A percentile compares a stretch with the other conserved stretches of the same genome.
Conservation (phyloP, 2,888 invertebrate genomes). For the Apantesis nais region DNA sequence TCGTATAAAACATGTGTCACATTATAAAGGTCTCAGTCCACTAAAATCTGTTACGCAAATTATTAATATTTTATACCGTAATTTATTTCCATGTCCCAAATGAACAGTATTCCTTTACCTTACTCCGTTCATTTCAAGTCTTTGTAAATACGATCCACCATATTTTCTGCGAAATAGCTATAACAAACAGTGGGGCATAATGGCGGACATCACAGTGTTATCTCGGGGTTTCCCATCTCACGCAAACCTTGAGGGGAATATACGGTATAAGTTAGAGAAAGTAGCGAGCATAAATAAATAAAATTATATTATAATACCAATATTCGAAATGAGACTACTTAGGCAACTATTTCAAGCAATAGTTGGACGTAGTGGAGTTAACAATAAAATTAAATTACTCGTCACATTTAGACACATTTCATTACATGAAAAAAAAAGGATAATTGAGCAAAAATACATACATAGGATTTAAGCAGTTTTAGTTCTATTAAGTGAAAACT, state of each 20-base stretch:
- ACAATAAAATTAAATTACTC: too few species aligned
- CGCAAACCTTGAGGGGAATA: constrained; percentile 39
- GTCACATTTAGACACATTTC: too few species aligned
- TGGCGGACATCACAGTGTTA: constrained; percentile 39
- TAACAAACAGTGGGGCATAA: constrained; percentile 32
- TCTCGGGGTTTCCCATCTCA: constrained; percentile 44
- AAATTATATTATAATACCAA: background rate
- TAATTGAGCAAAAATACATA: too few species aligned
- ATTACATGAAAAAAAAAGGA: too few species aligned
- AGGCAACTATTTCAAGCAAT: too few species aligned
- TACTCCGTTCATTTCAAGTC: constrained; percentile 3
- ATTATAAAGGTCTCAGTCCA: background rate
- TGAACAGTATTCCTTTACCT: constrained; percentile 1
- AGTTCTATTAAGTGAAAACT: too few species aligned
- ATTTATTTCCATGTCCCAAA: constrained; percentile 3
- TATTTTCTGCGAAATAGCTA: constrained; percentile 24
- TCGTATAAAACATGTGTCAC: background rate
- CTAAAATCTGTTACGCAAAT: background rate
- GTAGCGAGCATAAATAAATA: constrained; percentile 2
- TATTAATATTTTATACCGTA: background rate
- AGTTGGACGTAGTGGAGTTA: too few species aligned
- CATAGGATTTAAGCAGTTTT: too few species aligned
- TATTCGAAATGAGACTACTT: too few species aligned
- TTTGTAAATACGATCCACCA: constrained; percentile 11
- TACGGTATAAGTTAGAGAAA: constrained; percentile 20